Percentiles rank a stretch among this genome's conserved stretches.
Evolutionary conservation across 2,113 vertebrate genomes (phyloP).

Genomic region (Hystrix cristata): DNA sequence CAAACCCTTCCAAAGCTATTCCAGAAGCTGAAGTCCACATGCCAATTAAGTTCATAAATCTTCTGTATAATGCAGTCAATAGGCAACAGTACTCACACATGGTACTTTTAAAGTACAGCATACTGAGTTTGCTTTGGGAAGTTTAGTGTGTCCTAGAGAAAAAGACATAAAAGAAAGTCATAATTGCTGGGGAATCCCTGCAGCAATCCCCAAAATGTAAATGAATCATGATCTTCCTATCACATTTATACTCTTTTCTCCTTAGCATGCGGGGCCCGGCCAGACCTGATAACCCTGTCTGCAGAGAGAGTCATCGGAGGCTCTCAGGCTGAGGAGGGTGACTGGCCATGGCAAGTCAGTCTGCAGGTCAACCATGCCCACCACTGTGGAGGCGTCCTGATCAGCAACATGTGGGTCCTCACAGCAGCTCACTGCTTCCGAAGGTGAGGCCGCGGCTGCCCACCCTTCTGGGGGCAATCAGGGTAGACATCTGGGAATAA

Average conservation of each 20-base stretch:
- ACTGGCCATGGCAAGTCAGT: constrained; percentile 95
- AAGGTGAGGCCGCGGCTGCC: constrained; percentile 59
- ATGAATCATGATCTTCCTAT: neutral
- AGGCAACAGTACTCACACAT: neutral
- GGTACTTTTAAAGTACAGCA: neutral
- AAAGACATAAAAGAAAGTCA: neutral
- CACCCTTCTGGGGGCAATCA: neutral
- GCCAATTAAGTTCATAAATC: neutral
- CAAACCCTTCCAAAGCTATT: neutral
- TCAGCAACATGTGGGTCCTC: constrained; percentile 91
- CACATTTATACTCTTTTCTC: constrained; percentile 40
- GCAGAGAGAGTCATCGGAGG: constrained; percentile 85
- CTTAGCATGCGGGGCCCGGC: constrained; percentile 88
- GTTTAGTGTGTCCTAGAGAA: neutral
- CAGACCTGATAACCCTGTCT: constrained; percentile 76
- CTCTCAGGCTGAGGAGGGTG: constrained; percentile 86
- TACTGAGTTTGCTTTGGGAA: constrained; percentile 17
- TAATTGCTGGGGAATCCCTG: neutral
- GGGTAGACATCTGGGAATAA: neutral
- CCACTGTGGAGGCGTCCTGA: constrained; percentile 91
- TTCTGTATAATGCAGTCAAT: neutral
- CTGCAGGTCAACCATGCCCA: constrained; percentile 87
- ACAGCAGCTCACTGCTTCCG: constrained; percentile 93
- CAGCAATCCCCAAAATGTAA: neutral
- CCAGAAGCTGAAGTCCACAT: neutral